Conservation (phyloP, 2,113 vertebrate genomes). For the Castor canadensis region DNA sequence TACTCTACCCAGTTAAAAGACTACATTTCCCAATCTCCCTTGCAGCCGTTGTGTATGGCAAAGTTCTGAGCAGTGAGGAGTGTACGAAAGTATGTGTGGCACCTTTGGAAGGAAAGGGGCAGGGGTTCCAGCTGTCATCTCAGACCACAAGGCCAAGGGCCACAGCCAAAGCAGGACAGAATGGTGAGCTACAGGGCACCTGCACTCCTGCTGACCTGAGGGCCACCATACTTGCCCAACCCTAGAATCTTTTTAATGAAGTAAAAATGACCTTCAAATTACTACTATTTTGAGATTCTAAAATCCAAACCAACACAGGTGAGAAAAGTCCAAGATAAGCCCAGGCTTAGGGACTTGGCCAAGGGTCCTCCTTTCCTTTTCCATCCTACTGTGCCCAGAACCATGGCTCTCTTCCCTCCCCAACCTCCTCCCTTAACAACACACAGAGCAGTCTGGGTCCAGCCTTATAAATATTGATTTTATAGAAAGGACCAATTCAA, state of each 20-base stretch:
- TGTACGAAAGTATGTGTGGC: not conserved
- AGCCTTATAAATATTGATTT: slow-evolving; percentile 79
- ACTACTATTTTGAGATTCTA: slow-evolving; percentile 8
- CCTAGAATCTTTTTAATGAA: not conserved
- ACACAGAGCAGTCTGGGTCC: slow-evolving; percentile 68
- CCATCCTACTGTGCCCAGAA: not conserved
- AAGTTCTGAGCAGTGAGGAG: not conserved
- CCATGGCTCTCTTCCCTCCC: not conserved
- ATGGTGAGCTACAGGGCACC: not conserved
- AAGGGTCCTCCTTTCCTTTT: not conserved
- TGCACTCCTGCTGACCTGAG: not conserved
- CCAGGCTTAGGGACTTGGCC: not conserved
- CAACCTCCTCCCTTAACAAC: slow-evolving; percentile 31
- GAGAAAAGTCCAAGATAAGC: slow-evolving; percentile 23
- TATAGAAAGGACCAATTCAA: slow-evolving; percentile 80
- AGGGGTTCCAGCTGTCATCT: not conserved
- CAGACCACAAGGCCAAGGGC: not conserved
- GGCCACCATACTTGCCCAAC: not conserved
- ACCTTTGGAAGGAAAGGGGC: not conserved
- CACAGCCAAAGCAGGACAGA: not conserved
- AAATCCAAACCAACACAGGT: slow-evolving; percentile 6
- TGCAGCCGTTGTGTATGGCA: not conserved
- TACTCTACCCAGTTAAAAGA: not conserved
- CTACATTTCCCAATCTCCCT: not conserved
- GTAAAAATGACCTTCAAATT: not conserved